phyloP scores from a whole-genome alignment of 2,888 invertebrate genomes.

The Hypomecis atomaria region DNA sequence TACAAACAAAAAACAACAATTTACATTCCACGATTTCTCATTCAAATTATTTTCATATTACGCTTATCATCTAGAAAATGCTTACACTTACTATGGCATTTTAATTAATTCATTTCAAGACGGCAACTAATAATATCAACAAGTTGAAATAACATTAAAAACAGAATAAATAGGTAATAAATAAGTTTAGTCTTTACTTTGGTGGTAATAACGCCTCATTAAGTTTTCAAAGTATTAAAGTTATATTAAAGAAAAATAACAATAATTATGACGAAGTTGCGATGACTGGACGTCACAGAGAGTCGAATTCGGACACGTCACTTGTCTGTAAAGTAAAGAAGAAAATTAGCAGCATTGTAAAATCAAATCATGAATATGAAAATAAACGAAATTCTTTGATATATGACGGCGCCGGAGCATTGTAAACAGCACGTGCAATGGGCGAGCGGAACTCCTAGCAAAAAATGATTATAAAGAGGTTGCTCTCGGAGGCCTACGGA shows the following conservation, averaged over 20 bases:
- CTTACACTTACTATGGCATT: slow-evolving; percentile 83
- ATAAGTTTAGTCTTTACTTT: slow-evolving; percentile 70
- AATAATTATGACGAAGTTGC: slow-evolving; percentile 40
- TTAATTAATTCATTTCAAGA: slow-evolving; percentile 52
- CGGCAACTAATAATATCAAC: slow-evolving; percentile 43
- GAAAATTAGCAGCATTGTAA: slow-evolving; percentile 1
- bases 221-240: slow-evolving; percentile 25
- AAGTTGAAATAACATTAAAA: slow-evolving; percentile 49
- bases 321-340: slow-evolving; percentile 86
- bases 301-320: slow-evolving; percentile 91
- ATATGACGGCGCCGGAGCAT: too few relatives aligned
- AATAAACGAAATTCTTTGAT: too few relatives aligned
- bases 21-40: slow-evolving; percentile 70
- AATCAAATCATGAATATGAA: slow-evolving; percentile 1
- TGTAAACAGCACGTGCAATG: too few relatives aligned
- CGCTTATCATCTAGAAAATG: slow-evolving; percentile 65
- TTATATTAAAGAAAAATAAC: slow-evolving; percentile 25
- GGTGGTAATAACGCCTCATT: slow-evolving; percentile 60
- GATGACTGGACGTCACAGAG: slow-evolving; percentile 78
- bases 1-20: slow-evolving; percentile 45
- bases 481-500: too few relatives aligned
- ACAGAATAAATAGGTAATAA: slow-evolving; percentile 62
- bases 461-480: too few relatives aligned
- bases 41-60: slow-evolving; percentile 77
- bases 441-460: too few relatives aligned